Conservation (phyloP, 2,797 vertebrate species). For the Emys orbicularis region DNA sequence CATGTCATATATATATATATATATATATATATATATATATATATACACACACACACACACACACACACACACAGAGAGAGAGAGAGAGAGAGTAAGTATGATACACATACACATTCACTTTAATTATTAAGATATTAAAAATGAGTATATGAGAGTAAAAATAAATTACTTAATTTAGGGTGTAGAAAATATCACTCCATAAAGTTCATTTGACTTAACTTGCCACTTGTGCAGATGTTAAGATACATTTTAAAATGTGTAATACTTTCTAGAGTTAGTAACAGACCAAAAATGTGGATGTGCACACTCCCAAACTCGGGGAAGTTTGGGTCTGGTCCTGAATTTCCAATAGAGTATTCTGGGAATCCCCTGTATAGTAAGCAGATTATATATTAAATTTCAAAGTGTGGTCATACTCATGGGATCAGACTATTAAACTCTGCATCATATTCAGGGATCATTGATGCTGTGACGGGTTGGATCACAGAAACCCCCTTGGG, state of each 20-base stretch:
- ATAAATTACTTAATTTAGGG: no score
- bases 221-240: neutral
- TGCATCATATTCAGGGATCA: neutral
- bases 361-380: neutral
- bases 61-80: no score
- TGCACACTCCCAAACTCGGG: neutral
- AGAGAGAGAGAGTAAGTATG: no score
- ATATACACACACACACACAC: no score
- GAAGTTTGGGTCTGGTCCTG: neutral
- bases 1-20: no score
- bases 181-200: no score
- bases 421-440: neutral
- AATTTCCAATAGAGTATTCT: neutral
- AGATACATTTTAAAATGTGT: neutral
- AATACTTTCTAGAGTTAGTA: neutral
- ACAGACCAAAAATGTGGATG: neutral
- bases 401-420: neutral
- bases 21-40: no score
- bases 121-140: neutral
- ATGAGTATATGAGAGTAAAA: neutral
- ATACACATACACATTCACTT: neutral
- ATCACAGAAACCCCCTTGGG: no score
- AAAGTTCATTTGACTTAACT: neutral
- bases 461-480: no score
- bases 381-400: neutral